A percentile compares a stretch with the other conserved stretches of the same genome.
These are phyloP conservation scores for Oasisia sp. DNA, from an alignment of 2,888 invertebrate genomes.

Conservation along the genomic window DNA sequence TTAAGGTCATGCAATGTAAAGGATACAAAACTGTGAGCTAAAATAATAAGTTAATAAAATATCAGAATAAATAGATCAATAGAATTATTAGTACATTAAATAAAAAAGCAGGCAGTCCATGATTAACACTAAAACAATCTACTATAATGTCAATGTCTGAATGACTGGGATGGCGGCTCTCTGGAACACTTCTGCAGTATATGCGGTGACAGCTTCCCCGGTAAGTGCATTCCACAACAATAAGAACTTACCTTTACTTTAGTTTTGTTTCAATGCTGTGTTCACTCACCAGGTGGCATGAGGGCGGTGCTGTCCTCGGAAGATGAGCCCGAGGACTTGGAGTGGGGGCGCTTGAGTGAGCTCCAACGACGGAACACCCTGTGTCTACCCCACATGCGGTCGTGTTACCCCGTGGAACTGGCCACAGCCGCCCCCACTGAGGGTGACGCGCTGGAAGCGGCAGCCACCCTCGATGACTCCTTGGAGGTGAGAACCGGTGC, in stretches of 20 bases:
- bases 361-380: slow-evolving; percentile 64
- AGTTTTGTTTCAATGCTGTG: background rate
- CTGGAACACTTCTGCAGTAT: too few relatives aligned
- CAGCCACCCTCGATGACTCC: background rate
- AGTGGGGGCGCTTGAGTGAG: slow-evolving; percentile 60
- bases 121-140: too few relatives aligned
- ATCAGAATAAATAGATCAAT: too few relatives aligned
- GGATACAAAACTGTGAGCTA: too few relatives aligned
- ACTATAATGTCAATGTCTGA: too few relatives aligned
- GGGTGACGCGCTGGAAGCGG: slow-evolving; percentile 28
- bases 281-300: slow-evolving; percentile 32
- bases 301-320: slow-evolving; percentile 54
- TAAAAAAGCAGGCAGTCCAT: too few relatives aligned
- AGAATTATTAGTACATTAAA: too few relatives aligned
- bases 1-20: too few relatives aligned
- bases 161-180: too few relatives aligned
- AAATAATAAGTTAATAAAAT: too few relatives aligned
- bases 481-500: background rate
- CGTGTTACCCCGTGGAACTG: slow-evolving; percentile 64
- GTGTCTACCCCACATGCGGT: slow-evolving; percentile 63
- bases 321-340: slow-evolving; percentile 53
- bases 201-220: too few relatives aligned
- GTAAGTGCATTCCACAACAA: too few relatives aligned
- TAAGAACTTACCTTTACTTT: background rate
- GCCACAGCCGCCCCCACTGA: slow-evolving; percentile 40